phyloP scores from a whole-genome alignment of 2,797 vertebrate genomes.

The Danio tinwini region DNA sequence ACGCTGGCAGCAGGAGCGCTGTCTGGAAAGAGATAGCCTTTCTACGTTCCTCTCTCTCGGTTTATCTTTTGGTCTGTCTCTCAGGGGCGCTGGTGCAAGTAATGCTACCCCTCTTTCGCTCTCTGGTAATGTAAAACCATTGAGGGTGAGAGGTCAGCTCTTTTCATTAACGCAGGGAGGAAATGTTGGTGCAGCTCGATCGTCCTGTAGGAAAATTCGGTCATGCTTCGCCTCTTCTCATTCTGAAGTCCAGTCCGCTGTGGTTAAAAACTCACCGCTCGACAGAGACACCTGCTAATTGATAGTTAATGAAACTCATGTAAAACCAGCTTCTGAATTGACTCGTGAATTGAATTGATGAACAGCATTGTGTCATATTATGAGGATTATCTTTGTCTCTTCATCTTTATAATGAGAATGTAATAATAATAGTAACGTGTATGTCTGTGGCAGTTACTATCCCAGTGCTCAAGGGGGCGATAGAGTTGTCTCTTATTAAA shows the following conservation, averaged over 20 bases:
- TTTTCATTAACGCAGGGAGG: constrained; percentile 60
- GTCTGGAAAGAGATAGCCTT: constrained; percentile 41
- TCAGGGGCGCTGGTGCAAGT: constrained; percentile 35
- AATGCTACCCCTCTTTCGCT: constrained; percentile 29
- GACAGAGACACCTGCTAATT: constrained; percentile 53
- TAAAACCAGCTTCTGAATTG: constrained; percentile 40
- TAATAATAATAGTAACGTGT: too few species aligned
- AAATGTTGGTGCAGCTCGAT: constrained; percentile 60
- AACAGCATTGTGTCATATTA: constrained; percentile 31
- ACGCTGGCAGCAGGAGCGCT: constrained; percentile 41
- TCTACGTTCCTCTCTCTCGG: constrained; percentile 40
- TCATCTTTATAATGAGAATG: not conserved
- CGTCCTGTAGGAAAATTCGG: constrained; percentile 57
- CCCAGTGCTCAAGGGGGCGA: too few species aligned
- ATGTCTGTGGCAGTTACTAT: too few species aligned
- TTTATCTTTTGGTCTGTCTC: constrained; percentile 49
- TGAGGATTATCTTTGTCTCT: constrained; percentile 10
- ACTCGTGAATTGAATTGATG: constrained; percentile 31
- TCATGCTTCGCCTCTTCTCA: constrained; percentile 56
- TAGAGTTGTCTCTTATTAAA: too few species aligned
- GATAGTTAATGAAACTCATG: constrained; percentile 54
- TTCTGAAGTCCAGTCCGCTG: constrained; percentile 48
- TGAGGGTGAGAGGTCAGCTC: constrained; percentile 52
- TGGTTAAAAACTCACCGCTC: constrained; percentile 32
- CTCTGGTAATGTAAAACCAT: constrained; percentile 56